Base-by-base conservation (phyloP, 2,888 invertebrate species). In the Melieria crassipennis region DNA sequence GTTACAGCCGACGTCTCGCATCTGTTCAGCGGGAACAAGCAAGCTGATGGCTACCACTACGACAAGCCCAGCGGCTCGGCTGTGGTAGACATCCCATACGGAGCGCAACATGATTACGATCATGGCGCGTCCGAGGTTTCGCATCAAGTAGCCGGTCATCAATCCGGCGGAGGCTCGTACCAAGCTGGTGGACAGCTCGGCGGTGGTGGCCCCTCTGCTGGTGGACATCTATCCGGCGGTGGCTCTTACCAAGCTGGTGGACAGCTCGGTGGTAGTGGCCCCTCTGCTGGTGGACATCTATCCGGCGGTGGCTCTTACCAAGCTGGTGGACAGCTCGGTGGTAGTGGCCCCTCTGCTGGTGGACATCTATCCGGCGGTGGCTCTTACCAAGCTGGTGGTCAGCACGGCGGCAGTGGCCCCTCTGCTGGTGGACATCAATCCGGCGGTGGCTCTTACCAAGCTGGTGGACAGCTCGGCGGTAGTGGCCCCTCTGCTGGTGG, bases 1-100 rank as follows among this genome's bases (percentile, higher is more conserved):
- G 83, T 78, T 75, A 79, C 79, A 56, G 84, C 83, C 71, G 85
- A 84, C 69, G 84, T 84, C 6, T 81, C 84, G 43, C 85, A 84
- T 73, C 77, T 85, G 72, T 85, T 85, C 74, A 84, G 84, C 77
- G 78, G 83, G 71, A 84, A 80, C 61, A 78, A 83, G 70, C 81
- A 83, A 52, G 81, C 79, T 4, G 85, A 85, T 79, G 84, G 84
- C 56, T 84, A 84, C 64, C 84, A 84, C 71, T 84, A 84, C 61
- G 66, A 77, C 46, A 73, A 48, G 80, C 82, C 13, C 52, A 69
- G 55, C n/a, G 61, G 61, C 4, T 65, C 11, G 60, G 75, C 74
- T 65, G 79, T 83, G 46, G 79, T 80, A 63, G 83, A 82, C 73
- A 78, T 84, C 71, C 84, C 83, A 3, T 71, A 71, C 63, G 76